A percentile compares a stretch with the other conserved stretches of the same genome.
Evolutionary conservation across 2,113 vertebrate species (phyloP).

Genomic region (Aldabrachelys gigantea): DNA sequence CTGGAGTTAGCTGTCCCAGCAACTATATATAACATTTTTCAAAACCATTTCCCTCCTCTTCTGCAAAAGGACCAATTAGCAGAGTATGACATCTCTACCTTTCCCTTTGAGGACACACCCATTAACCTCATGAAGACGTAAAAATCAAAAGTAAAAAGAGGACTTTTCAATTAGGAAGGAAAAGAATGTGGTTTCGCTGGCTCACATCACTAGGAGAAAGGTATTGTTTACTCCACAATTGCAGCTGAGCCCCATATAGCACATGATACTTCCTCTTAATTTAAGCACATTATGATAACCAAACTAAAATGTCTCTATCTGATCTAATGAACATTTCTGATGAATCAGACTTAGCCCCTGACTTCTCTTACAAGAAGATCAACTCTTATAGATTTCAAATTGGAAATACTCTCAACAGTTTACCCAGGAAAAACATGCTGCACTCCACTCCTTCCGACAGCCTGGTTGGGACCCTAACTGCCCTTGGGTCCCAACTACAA

Average conservation of each 20-base stretch:
- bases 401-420: neutral
- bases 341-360: neutral
- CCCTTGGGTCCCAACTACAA: neutral
- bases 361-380: neutral
- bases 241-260: neutral
- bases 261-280: neutral
- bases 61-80: neutral
- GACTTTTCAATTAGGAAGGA: neutral
- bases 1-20: neutral
- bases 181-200: neutral
- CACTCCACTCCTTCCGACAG: neutral
- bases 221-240: neutral
- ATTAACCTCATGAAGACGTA: neutral
- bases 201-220: neutral
- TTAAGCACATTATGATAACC: neutral
- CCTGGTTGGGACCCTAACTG: neutral
- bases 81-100: neutral
- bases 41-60: neutral
- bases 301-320: constrained; percentile 29
- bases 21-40: neutral
- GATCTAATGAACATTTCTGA: constrained; percentile 35
- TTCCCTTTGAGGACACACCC: neutral
- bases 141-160: neutral
- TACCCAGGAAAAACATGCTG: neutral
- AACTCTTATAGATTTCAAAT: neutral